phyloP scores from a whole-genome alignment of 2,797 vertebrate genomes.

The Spinus pinus region DNA sequence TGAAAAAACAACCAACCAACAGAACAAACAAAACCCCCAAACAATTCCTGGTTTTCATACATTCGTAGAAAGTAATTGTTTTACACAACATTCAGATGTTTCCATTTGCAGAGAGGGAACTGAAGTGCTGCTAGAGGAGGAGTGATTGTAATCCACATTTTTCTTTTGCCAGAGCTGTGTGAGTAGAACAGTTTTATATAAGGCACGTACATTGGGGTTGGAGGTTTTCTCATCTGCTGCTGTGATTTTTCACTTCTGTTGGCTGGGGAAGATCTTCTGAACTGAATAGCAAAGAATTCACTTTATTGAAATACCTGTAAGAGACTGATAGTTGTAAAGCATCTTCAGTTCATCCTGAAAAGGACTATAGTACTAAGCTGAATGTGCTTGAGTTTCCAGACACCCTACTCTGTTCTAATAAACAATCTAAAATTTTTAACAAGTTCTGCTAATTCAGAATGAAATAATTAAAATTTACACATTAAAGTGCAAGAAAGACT shows the following conservation, averaged over 20 bases:
- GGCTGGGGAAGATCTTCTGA: neutral
- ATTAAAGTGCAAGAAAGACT: slow-evolving; percentile 40
- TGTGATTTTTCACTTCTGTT: neutral
- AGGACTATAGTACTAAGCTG: slow-evolving; percentile 1
- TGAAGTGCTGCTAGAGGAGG: neutral
- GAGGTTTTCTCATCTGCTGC: neutral
- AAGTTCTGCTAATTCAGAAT: slow-evolving; percentile 58
- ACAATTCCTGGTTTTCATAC: neutral
- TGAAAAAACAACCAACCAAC: neutral
- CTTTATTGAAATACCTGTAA: neutral
- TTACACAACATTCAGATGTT: neutral
- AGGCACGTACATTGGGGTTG: neutral
- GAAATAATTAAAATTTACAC: slow-evolving; percentile 66
- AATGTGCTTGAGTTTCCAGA: neutral
- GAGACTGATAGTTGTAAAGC: neutral
- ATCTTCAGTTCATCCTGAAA: slow-evolving; percentile 8
- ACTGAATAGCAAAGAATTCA: neutral
- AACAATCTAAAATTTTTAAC: slow-evolving; percentile 55
- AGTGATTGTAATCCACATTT: neutral
- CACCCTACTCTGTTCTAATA: slow-evolving; percentile 13
- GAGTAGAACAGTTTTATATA: neutral
- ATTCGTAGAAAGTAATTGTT: neutral
- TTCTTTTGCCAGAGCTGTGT: neutral
- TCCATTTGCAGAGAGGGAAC: neutral
- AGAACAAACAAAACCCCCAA: fast-evolving